phyloP scores from a whole-genome alignment of 2,797 vertebrate genomes.

The Euthynnus affinis region DNA sequence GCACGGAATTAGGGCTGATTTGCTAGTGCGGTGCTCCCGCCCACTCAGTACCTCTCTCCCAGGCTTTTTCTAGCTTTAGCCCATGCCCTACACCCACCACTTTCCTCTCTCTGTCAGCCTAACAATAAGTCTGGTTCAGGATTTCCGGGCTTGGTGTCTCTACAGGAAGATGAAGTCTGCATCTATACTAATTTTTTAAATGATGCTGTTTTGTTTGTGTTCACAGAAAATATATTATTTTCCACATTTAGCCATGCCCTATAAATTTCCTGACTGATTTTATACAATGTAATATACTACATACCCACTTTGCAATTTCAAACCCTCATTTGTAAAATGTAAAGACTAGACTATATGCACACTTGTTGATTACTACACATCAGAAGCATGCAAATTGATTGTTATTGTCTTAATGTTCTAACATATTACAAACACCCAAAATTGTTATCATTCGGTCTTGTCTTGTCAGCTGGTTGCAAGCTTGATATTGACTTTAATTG shows the following conservation, averaged over 20 bases:
- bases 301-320: no score
- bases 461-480: neutral
- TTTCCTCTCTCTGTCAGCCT: slow-evolving; percentile 36
- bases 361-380: neutral
- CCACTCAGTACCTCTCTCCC: slow-evolving; percentile 48
- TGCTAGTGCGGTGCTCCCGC: slow-evolving; percentile 34
- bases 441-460: neutral
- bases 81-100: slow-evolving; percentile 40
- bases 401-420: neutral
- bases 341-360: neutral
- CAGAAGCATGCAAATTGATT: neutral
- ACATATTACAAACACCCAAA: neutral
- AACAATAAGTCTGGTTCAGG: slow-evolving; percentile 50
- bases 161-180: slow-evolving; percentile 29
- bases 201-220: neutral
- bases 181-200: slow-evolving; percentile 5
- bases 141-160: slow-evolving; percentile 22
- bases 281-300: neutral
- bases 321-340: neutral
- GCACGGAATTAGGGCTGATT: slow-evolving; percentile 69
- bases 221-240: neutral
- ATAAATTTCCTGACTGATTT: no score
- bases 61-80: slow-evolving; percentile 40
- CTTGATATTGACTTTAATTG: neutral
- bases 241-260: neutral